Percentiles rank a stretch among this genome's conserved stretches.
phyloP scores from a whole-genome alignment of 1,140 invertebrate genomes.

The Drosophila repleta region DNA sequence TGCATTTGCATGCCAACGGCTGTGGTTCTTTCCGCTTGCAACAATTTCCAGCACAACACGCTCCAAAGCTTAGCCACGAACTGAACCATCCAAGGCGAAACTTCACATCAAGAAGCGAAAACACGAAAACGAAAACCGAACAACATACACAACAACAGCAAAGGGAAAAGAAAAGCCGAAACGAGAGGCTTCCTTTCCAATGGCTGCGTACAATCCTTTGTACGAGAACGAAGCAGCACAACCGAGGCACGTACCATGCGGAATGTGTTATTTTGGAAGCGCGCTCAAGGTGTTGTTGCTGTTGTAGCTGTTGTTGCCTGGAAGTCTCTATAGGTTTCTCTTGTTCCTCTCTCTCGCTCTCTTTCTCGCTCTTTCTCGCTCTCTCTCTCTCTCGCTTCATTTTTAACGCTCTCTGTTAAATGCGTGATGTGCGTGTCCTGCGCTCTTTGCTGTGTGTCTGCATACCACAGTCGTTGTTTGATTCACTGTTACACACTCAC shows the following conservation, averaged over 20 bases:
- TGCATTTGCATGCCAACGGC: conserved; percentile 29
- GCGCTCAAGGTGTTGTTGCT: conserved; percentile 30
- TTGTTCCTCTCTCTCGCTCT: conserved; percentile 22
- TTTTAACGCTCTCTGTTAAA: conserved; percentile 24
- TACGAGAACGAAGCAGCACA: conserved; percentile 34
- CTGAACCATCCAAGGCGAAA: conserved; percentile 67
- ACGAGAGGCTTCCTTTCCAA: conserved; percentile 55
- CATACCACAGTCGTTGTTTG: conserved; percentile 2
- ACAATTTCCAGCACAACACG: conserved; percentile 78
- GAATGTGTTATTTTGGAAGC: conserved; percentile 78
- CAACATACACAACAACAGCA: conserved; percentile 4
- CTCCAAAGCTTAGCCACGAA: conserved; percentile 81
- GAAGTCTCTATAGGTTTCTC: conserved; percentile 37
- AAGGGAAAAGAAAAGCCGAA: conserved; percentile 29
- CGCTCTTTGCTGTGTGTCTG: conserved; percentile 15
- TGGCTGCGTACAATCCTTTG: conserved; percentile 69
- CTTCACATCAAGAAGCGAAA: conserved; percentile 47
- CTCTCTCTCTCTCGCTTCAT: conserved; percentile 3
- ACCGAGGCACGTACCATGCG: conserved; percentile 10
- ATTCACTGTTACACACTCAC: neutral
- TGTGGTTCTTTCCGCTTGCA: conserved; percentile 45
- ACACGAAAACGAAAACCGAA: conserved; percentile 18
- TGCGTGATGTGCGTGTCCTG: conserved; percentile 58
- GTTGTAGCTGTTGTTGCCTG: conserved; percentile 51
- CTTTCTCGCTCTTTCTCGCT: conserved; percentile 3